Conservation (phyloP, 2,113 vertebrate genomes). For the Phycodurus eques region DNA sequence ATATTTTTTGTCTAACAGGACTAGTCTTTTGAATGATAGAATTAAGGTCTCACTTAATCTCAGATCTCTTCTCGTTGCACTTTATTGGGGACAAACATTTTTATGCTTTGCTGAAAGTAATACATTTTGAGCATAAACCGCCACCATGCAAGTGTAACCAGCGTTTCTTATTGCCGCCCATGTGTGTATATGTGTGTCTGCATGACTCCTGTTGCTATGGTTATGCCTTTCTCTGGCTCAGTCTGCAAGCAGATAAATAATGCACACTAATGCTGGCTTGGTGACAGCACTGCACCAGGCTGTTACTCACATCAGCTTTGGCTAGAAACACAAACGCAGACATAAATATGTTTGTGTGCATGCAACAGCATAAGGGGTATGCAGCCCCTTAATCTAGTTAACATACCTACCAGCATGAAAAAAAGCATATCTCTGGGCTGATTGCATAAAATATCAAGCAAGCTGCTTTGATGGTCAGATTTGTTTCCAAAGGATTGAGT, state of each 20-base stretch:
- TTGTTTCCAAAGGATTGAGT: background rate
- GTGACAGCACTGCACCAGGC: slow-evolving; percentile 72
- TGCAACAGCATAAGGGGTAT: background rate
- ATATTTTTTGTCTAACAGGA: background rate
- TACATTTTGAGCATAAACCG: slow-evolving; percentile 32
- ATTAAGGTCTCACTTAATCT: slow-evolving; percentile 9
- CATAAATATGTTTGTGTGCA: slow-evolving; percentile 38
- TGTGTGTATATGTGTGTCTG: slow-evolving; percentile 17
- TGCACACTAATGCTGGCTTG: slow-evolving; percentile 70
- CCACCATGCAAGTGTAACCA: slow-evolving; percentile 14
- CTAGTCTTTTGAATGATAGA: slow-evolving; percentile 21
- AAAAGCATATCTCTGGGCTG: background rate
- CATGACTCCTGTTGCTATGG: slow-evolving; percentile 63
- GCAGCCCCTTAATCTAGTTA: background rate
- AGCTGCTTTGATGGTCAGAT: background rate
- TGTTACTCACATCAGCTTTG: slow-evolving; percentile 62
- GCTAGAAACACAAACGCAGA: slow-evolving; percentile 45
- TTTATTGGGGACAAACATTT: slow-evolving; percentile 4
- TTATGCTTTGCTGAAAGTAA: slow-evolving; percentile 26
- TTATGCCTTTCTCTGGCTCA: slow-evolving; percentile 62
- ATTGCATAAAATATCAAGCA: background rate
- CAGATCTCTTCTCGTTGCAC: slow-evolving; percentile 20
- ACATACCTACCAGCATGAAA: background rate
- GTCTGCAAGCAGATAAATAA: slow-evolving; percentile 71
- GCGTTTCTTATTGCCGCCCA: slow-evolving; percentile 25